A percentile compares a stretch with the other conserved stretches of the same genome.
Evolutionary conservation across 2,797 vertebrate species (phyloP).

Genomic region (Siniperca undulata): DNA sequence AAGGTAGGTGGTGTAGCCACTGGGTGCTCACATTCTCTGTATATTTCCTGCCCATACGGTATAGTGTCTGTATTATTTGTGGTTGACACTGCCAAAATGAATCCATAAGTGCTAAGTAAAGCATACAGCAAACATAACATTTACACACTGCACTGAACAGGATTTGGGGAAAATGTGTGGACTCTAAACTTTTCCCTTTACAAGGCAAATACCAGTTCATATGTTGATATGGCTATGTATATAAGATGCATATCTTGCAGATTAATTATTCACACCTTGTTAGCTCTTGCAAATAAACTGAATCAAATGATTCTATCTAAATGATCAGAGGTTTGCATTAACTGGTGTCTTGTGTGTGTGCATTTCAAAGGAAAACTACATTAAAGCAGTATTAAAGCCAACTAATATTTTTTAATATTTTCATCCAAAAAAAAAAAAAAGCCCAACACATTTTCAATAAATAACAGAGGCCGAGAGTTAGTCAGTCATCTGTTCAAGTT

Average conservation of each 20-base stretch:
- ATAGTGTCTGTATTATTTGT: conserved; percentile 3
- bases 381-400: neutral
- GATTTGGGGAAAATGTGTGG: neutral
- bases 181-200: neutral
- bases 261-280: neutral
- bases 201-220: neutral
- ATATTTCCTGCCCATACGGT: neutral
- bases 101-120: neutral
- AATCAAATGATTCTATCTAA: neutral
- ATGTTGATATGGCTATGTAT: neutral
- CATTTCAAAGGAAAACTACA: neutral
- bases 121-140: neutral
- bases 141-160: neutral
- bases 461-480: neutral
- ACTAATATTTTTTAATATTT: neutral
- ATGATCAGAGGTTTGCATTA: neutral
- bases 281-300: neutral
- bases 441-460: neutral
- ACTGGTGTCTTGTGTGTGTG: neutral
- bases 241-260: neutral
- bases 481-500: conserved; percentile 17
- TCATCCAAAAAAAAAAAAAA: neutral
- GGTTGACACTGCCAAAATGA: neutral
- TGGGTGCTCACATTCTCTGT: neutral
- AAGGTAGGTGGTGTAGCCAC: neutral